Evolutionary conservation across 2,113 vertebrate species (phyloP).

Genomic region (Rhinolophus sinicus): DNA sequence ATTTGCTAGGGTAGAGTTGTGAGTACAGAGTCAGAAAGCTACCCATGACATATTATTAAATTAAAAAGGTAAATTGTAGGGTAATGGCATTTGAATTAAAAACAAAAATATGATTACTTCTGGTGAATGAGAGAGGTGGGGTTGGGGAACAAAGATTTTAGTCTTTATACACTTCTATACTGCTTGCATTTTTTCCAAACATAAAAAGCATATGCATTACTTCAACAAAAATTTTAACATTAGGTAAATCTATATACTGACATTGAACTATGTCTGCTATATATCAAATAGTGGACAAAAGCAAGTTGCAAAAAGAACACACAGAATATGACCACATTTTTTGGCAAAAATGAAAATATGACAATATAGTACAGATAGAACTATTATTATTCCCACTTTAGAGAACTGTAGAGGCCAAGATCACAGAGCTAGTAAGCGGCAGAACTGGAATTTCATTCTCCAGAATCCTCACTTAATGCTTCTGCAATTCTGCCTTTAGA

Average conservation of each 20-base stretch:
- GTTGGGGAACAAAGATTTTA: background rate
- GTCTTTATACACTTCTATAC: background rate
- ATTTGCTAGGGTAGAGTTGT: background rate
- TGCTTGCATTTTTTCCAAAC: background rate
- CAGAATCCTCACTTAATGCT: background rate
- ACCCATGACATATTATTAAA: background rate
- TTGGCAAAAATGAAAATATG: conserved; percentile 5
- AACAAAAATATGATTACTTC: background rate
- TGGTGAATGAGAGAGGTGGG: background rate
- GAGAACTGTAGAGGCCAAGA: background rate
- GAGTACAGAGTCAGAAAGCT: conserved; percentile 7
- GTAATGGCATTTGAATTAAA: conserved; percentile 4
- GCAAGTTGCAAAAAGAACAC: background rate
- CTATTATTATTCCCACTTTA: background rate
- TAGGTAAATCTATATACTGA: background rate
- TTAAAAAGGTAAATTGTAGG: background rate
- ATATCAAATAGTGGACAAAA: conserved; percentile 32
- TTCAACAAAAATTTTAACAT: conserved; percentile 33
- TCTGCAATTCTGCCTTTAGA: background rate
- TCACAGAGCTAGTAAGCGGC: background rate
- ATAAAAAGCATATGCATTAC: background rate
- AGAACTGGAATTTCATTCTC: background rate
- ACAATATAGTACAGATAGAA: background rate
- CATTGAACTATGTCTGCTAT: background rate
- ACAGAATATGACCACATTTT: background rate